phyloP scores from a whole-genome alignment of 1,140 invertebrate species.

The Drosophila pseudoobscura region DNA sequence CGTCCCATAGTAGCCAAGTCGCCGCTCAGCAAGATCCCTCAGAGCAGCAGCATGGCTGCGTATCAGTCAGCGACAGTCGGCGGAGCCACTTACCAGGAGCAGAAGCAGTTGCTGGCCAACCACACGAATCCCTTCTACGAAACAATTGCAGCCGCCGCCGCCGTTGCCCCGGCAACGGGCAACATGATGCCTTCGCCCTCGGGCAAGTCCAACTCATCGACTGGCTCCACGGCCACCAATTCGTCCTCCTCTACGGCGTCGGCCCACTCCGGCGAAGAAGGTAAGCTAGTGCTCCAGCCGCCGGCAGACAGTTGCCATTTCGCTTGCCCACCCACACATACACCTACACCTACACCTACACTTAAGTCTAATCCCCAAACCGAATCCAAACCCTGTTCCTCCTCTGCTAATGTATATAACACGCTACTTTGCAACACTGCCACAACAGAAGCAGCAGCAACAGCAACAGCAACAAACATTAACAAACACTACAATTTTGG shows the following conservation, averaged over 20 bases:
- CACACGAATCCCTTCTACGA: constrained; percentile 80
- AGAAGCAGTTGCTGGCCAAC: constrained; percentile 74
- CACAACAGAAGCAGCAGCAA: constrained; percentile 31
- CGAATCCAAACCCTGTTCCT: constrained; percentile 17
- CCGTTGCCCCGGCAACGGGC: not conserved
- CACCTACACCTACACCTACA: not conserved
- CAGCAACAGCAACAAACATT: constrained; percentile 40
- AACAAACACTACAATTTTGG: constrained; percentile 33
- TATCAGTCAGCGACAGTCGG: constrained; percentile 31
- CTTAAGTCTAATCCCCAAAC: constrained; percentile 11
- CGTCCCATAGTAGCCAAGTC: constrained; percentile 73
- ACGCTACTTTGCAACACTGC: constrained; percentile 51
- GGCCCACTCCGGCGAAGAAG: constrained; percentile 73
- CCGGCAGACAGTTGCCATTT: constrained; percentile 31
- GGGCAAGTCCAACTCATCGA: constrained; percentile 78
- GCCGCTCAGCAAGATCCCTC: constrained; percentile 51
- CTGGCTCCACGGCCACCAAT: constrained; percentile 76
- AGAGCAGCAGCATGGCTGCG: constrained; percentile 33
- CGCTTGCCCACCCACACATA: constrained; percentile 15
- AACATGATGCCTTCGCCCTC: constrained; percentile 79
- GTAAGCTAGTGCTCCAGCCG: constrained; percentile 59
- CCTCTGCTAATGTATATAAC: constrained; percentile 71
- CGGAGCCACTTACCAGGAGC: constrained; percentile 56
- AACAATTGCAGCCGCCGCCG: constrained; percentile 40
- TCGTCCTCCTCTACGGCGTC: constrained; percentile 67